Percentiles rank a stretch among this genome's conserved stretches.
These are phyloP conservation scores for Axea sp. DNA, from an alignment of 2,888 invertebrate species.

Conservation along the genomic window DNA sequence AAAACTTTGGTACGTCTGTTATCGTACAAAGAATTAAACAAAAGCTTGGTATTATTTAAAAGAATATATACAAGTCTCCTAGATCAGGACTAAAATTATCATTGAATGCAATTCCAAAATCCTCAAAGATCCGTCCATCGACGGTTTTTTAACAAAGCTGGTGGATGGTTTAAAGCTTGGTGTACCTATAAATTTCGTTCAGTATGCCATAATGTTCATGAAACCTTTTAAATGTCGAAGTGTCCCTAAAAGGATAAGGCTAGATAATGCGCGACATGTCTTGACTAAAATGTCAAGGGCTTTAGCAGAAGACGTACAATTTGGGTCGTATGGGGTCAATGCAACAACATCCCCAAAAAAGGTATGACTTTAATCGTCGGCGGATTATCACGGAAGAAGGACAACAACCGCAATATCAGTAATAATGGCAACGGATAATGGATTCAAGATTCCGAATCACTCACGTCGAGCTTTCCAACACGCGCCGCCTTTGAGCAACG, in stretches of 20 bases:
- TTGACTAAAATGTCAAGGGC: constrained; percentile 45
- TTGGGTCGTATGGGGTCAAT: constrained; percentile 52
- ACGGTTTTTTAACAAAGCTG: constrained; percentile 2
- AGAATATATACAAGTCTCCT: constrained; percentile 27
- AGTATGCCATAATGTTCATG: constrained; percentile 54
- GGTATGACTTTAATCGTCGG: constrained; percentile 58
- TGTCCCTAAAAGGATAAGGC: constrained; percentile 45
- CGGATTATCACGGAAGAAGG: constrained; percentile 51
- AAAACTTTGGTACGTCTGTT: no score
- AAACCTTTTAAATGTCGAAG: constrained; percentile 51
- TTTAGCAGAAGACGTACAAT: constrained; percentile 36
- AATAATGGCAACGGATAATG: constrained; percentile 57
- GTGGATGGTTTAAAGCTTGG: constrained; percentile 28
- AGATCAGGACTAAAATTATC: constrained; percentile 23
- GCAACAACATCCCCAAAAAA: constrained; percentile 54
- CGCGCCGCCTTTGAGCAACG: constrained; percentile 60
- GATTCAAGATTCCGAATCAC: constrained; percentile 59
- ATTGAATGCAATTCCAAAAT: constrained; percentile 45
- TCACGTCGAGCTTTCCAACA: constrained; percentile 57
- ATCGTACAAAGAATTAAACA: no score
- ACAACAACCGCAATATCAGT: constrained; percentile 61
- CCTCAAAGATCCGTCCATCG: constrained; percentile 12
- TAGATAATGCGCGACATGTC: constrained; percentile 53
- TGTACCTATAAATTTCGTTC: constrained; percentile 44
- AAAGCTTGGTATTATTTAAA: no score